Conservation (phyloP, 1,140 invertebrate genomes). For the Hydropsyche tenuis region DNA sequence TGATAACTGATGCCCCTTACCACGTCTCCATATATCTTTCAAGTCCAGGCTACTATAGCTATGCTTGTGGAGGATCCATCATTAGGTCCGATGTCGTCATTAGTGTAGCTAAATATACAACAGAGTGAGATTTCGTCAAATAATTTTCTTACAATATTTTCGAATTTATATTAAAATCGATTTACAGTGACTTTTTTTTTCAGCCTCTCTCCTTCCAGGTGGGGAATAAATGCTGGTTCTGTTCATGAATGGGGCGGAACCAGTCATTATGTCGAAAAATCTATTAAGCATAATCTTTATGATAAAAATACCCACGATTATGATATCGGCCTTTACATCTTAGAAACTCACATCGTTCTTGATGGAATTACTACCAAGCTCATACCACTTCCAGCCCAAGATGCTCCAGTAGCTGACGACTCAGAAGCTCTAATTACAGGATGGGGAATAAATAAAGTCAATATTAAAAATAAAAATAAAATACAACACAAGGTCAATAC, state of each 20-base stretch:
- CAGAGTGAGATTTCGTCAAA: slow-evolving; percentile 5
- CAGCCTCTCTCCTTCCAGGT: too few relatives aligned
- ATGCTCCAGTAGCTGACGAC: slow-evolving; percentile 14
- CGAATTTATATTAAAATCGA: too few relatives aligned
- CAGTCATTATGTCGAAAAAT: too few relatives aligned
- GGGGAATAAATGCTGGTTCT: too few relatives aligned
- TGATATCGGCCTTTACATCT: slow-evolving; percentile 25
- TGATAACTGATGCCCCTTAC: slow-evolving; percentile 47
- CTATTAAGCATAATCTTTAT: neutral
- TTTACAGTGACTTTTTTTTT: too few relatives aligned
- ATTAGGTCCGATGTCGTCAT: neutral
- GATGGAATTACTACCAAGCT: slow-evolving; percentile 3
- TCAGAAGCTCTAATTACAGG: slow-evolving; percentile 32
- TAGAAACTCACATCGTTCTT: neutral
- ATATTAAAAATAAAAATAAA: too few relatives aligned
- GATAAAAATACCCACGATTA: slow-evolving; percentile 9
- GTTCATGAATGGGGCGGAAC: neutral
- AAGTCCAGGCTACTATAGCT: neutral
- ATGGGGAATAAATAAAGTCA: slow-evolving; percentile 38
- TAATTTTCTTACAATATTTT: too few relatives aligned
- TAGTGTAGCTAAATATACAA: slow-evolving; percentile 15
- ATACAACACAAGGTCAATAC: too few relatives aligned
- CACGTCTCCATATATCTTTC: slow-evolving; percentile 41
- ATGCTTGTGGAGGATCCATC: slow-evolving; percentile 27
- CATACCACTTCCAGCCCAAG: slow-evolving; percentile 33